phyloP scores from a whole-genome alignment of 2,888 invertebrate species.

The Sicus ferrugineus region DNA sequence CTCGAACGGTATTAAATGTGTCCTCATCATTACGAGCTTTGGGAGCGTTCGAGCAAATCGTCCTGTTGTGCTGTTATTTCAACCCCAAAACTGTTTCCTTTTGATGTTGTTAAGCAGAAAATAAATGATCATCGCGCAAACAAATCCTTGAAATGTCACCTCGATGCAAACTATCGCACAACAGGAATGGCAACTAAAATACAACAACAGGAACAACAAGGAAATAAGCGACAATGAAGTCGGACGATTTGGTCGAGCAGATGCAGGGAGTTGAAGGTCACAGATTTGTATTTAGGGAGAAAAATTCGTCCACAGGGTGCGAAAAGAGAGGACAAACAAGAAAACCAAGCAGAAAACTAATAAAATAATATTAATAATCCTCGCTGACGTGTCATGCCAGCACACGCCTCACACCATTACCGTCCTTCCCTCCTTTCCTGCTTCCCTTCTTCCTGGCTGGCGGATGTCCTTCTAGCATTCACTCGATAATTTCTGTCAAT shows the following conservation, averaged over 20 bases:
- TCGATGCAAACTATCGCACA: conserved; percentile 31
- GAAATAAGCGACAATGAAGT: background rate
- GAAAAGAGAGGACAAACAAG: background rate
- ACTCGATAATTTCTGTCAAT: conserved; percentile 25
- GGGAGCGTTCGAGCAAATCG: background rate
- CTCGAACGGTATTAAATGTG: conserved; percentile 27
- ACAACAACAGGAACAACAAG: conserved; percentile 1
- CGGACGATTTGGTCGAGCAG: background rate
- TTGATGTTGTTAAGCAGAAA: conserved; percentile 55
- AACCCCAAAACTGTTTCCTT: conserved; percentile 1
- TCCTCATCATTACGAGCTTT: conserved; percentile 21
- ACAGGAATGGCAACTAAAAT: background rate
- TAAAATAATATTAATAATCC: conserved; percentile 33
- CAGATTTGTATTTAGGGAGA: background rate
- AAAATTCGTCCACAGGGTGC: background rate
- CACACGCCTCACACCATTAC: conserved; percentile 12
- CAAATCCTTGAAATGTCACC: conserved; percentile 40
- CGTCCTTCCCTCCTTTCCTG: conserved; percentile 1
- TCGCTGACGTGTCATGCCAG: conserved; percentile 18
- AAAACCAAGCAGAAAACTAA: conserved; percentile 25
- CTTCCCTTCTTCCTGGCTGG: background rate
- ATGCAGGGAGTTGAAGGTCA: conserved; percentile 1
- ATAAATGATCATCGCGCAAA: conserved; percentile 48
- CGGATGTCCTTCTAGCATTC: background rate
- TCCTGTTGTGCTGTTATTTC: background rate